Percentiles rank a stretch among this genome's conserved stretches.
Conservation (phyloP, 2,113 vertebrate genomes). For the Sebastes fasciatus region DNA sequence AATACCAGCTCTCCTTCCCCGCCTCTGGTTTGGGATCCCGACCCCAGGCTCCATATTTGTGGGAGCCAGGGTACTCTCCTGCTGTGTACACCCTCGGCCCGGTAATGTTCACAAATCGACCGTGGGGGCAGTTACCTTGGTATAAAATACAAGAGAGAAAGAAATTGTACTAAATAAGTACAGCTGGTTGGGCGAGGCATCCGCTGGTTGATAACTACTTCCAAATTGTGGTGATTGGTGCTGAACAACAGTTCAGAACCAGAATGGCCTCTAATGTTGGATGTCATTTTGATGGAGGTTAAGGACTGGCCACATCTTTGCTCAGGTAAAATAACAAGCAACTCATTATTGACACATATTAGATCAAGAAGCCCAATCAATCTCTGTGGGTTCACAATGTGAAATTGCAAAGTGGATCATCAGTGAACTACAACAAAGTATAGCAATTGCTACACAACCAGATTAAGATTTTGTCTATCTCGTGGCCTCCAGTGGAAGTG, state of each 20-base stretch:
- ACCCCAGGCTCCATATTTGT: constrained; percentile 82
- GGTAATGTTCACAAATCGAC: constrained; percentile 64
- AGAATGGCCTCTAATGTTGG: not conserved
- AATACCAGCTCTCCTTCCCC: constrained; percentile 81
- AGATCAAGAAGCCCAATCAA: not conserved
- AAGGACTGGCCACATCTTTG: no score
- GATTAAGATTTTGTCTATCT: not conserved
- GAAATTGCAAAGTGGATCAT: not conserved
- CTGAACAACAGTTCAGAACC: not conserved
- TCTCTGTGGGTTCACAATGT: not conserved
- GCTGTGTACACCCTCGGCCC: constrained; percentile 67
- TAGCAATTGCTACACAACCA: not conserved
- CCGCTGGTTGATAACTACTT: not conserved
- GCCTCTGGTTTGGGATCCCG: constrained; percentile 78
- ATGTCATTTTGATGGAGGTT: not conserved
- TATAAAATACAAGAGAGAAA: not conserved
- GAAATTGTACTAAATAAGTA: not conserved
- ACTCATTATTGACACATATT: not conserved
- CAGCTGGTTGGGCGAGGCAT: not conserved
- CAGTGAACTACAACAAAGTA: not conserved
- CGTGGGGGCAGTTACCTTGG: constrained; percentile 75
- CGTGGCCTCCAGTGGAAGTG: not conserved
- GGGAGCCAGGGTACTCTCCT: constrained; percentile 77
- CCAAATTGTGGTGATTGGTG: not conserved
- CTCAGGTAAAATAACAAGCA: not conserved